These are phyloP conservation scores for Pollenia angustigena DNA, from an alignment of 2,888 invertebrate genomes.

Conservation along the genomic window DNA sequence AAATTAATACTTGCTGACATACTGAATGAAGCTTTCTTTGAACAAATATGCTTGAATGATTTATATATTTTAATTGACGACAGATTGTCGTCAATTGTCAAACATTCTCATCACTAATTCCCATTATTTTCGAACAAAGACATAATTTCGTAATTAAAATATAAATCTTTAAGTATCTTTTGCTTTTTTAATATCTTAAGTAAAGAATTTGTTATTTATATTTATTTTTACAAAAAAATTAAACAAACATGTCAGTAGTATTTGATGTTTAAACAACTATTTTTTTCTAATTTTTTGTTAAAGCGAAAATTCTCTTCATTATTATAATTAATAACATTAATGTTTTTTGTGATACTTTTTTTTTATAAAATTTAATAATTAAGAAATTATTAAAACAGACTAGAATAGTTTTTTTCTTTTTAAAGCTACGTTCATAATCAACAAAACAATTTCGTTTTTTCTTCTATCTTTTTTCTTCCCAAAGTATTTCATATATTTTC, in stretches of 20 bases:
- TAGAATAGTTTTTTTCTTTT: too few species aligned
- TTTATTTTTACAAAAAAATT: neutral
- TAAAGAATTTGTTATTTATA: neutral
- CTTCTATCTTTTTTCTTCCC: too few species aligned
- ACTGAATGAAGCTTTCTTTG: neutral
- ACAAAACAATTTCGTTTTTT: too few species aligned
- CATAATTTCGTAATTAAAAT: neutral
- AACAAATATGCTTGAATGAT: neutral
- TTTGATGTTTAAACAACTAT: neutral
- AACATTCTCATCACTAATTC: constrained; percentile 11
- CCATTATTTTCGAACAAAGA: neutral
- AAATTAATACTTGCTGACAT: neutral
- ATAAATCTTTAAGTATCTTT: constrained; percentile 4
- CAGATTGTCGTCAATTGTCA: constrained; percentile 5
- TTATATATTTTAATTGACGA: neutral
- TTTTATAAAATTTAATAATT: too few species aligned
- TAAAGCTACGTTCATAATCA: too few species aligned
- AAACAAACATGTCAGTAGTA: neutral
- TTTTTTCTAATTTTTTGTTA: neutral
- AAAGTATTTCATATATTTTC: too few species aligned
- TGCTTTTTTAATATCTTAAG: constrained; percentile 7
- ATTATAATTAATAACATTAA: neutral
- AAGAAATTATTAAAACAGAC: too few species aligned
- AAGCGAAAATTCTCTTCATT: neutral
- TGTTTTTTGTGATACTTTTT: too few species aligned